phyloP scores from a whole-genome alignment of 2,113 vertebrate genomes.

The Lampris megalopsis region DNA sequence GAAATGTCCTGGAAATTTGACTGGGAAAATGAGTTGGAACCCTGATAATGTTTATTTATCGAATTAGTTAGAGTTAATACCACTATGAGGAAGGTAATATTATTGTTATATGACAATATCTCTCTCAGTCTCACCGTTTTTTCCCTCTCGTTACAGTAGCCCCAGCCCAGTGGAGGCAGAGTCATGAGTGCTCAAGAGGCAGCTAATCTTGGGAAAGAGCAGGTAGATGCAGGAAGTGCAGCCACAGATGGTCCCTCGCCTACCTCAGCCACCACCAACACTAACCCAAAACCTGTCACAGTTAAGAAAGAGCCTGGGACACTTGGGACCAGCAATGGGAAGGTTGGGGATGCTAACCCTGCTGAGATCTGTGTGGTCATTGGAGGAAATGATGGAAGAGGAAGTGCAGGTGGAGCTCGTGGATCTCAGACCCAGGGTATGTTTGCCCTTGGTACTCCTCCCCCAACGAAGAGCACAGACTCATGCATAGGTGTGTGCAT shows the following conservation, averaged over 20 bases:
- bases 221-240: conserved; percentile 57
- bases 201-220: conserved; percentile 72
- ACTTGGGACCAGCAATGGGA: conserved; percentile 83
- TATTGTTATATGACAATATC: not conserved
- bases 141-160: conserved; percentile 52
- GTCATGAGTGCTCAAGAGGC: conserved; percentile 82
- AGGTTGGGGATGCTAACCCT: conserved; percentile 84
- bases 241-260: conserved; percentile 72
- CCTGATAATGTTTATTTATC: not conserved
- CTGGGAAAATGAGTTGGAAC: not conserved
- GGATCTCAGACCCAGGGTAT: conserved; percentile 94
- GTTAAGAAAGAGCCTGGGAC: conserved; percentile 88
- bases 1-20: not conserved
- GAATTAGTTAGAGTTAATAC: not conserved
- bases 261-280: conserved; percentile 77
- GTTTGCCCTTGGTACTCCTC: conserved; percentile 79
- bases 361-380: conserved; percentile 98
- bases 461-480: conserved; percentile 78
- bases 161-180: conserved; percentile 69
- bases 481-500: conserved; percentile 78
- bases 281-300: conserved; percentile 77
- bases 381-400: conserved; percentile 76
- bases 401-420: conserved; percentile 81
- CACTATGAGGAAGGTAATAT: not conserved
- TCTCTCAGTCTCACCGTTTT: conserved; percentile 27